Evolutionary conservation across 2,113 vertebrate genomes (phyloP), one percentile per base, ranked within the genome.

Genomic region (Himantopus leucocephalus): DNA sequence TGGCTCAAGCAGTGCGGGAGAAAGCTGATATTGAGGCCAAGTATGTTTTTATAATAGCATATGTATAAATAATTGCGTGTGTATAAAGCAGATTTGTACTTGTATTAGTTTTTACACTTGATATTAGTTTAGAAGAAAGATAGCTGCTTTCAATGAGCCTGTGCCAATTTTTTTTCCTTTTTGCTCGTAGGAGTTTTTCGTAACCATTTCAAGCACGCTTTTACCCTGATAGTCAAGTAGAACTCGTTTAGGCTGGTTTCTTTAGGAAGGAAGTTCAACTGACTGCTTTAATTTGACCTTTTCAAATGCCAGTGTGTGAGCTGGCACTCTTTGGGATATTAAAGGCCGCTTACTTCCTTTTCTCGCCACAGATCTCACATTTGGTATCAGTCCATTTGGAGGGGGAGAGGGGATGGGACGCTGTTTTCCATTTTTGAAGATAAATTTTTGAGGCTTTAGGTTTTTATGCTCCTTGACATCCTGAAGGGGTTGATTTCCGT

Each of bases 21-120:
- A 99, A 99, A 97, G 99, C 99, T 10, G 99, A 99, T 98, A 99
- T 99, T 53, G 99, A 99, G 98, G 99, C 99, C 98, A 99, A 99
- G 99, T 99, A 98, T 95, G 99, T 99, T 94, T 96, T 92, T 76
- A 3, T 88, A 78, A 91, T 71, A 75, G 85, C 64, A 47, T 81
- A 67, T 94, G 86, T 76, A 48, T 79, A 88, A 94, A 95, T 93
- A 91, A 96, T 92, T 63, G 68, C 68, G 11, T 19, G 52, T 7
- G 17, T 84, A 12, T 64, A 62, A 92, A 88, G 71, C 88, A 64
- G 30, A 35, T 53, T 90, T 75, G 41, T 63, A 12, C 59, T 74
- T 80, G 17, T 52, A 59, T 90, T 80, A 27, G 41, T n/a, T 88
- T 68, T 92, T 79, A 23, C 47, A 17, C 59, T 95, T 35, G 43